A percentile compares a stretch with the other conserved stretches of the same genome.
Conservation (phyloP, 2,888 invertebrate species). For the Mayetiola destructor region DNA sequence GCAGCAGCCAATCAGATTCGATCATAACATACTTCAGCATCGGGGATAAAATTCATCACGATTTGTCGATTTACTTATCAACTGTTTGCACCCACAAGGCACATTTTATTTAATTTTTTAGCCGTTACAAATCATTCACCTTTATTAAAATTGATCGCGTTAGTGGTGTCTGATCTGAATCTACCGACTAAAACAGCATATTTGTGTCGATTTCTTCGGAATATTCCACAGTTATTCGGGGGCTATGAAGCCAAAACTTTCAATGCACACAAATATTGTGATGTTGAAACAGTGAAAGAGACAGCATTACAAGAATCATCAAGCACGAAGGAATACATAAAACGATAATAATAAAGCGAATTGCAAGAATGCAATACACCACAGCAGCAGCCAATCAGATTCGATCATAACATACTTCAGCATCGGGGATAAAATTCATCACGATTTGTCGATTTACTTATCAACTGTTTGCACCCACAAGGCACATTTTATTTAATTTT, state of each 20-base stretch:
- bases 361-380: background rate
- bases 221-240: too few relatives aligned
- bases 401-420: background rate
- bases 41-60: constrained; percentile 12
- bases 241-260: too few relatives aligned
- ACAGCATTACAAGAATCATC: too few relatives aligned
- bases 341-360: too few relatives aligned
- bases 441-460: constrained; percentile 14
- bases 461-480: constrained; percentile 14
- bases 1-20: background rate
- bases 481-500: constrained; percentile 14
- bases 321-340: too few relatives aligned
- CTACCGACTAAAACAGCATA: background rate
- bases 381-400: constrained; percentile 1
- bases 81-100: constrained; percentile 14
- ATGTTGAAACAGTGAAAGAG: too few relatives aligned
- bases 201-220: too few relatives aligned
- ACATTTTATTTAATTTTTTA: constrained; percentile 13
- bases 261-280: too few relatives aligned
- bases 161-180: too few relatives aligned
- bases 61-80: constrained; percentile 14
- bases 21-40: background rate
- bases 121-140: constrained; percentile 3
- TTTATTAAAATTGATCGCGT: background rate
- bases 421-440: constrained; percentile 10